Percentiles rank a stretch among this genome's conserved stretches.
Evolutionary conservation across 2,797 vertebrate species (phyloP).

Genomic region (Labeo calbasu): DNA sequence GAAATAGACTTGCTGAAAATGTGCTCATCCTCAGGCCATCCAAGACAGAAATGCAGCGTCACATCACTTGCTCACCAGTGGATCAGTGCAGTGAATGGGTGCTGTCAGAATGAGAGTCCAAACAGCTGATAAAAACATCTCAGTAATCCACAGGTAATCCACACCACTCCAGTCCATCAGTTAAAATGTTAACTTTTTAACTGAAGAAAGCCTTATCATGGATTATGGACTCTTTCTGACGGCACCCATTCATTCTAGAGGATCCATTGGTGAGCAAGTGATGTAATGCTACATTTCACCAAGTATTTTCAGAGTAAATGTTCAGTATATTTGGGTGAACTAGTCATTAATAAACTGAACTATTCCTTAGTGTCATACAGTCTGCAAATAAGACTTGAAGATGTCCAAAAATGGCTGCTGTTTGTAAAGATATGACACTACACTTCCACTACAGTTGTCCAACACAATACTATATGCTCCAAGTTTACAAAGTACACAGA

Average conservation of each 20-base stretch:
- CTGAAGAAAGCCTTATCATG: too few species aligned
- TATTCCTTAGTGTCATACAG: too few species aligned
- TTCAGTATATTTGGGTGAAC: not conserved
- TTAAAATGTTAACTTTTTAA: not conserved
- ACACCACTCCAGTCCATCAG: not conserved
- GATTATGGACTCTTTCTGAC: not conserved
- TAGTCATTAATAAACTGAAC: not conserved
- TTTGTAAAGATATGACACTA: slow-evolving; percentile 5
- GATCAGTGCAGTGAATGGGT: not conserved
- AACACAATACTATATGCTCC: not conserved
- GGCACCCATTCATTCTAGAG: not conserved
- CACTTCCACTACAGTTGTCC: not conserved
- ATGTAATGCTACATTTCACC: not conserved
- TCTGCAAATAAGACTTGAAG: not conserved
- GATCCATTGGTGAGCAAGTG: not conserved
- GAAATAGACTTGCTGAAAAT: not conserved
- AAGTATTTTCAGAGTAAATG: not conserved
- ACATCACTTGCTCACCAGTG: not conserved
- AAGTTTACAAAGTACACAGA: not conserved
- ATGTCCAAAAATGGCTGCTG: not conserved
- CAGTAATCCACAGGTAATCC: not conserved
- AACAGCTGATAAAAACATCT: not conserved
- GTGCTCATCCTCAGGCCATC: not conserved
- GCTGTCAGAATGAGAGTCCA: not conserved
- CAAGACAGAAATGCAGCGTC: not conserved